A percentile compares a stretch with the other conserved stretches of the same genome.
These are phyloP conservation scores for Tetragonula carbonaria DNA, from an alignment of 2,888 invertebrate species.

Conservation along the genomic window DNA sequence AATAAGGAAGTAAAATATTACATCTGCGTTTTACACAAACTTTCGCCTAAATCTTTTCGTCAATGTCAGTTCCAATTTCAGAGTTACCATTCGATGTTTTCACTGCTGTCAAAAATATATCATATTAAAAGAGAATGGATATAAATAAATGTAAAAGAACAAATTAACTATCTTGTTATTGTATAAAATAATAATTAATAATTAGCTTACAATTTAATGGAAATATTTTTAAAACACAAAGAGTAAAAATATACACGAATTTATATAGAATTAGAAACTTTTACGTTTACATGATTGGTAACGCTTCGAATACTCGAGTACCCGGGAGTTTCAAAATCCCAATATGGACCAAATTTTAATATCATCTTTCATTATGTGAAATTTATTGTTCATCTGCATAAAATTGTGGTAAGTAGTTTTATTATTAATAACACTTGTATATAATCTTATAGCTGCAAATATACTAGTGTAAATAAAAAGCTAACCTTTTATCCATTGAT, in stretches of 20 bases:
- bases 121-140: background rate
- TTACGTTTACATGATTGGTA: conserved; percentile 2
- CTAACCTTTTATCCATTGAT: conserved; percentile 13
- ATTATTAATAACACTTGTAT: background rate
- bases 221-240: background rate
- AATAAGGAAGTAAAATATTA: too few relatives aligned
- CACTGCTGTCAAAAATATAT: background rate
- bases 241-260: too few relatives aligned
- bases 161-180: background rate
- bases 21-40: too few relatives aligned
- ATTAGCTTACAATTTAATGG: too few relatives aligned
- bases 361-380: background rate
- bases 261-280: background rate
- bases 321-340: conserved; percentile 41
- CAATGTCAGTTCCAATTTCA: background rate
- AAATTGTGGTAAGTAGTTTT: background rate
- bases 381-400: background rate
- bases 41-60: background rate
- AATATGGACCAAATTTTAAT: conserved; percentile 18
- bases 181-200: background rate
- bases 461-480: background rate
- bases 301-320: background rate
- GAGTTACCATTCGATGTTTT: background rate
- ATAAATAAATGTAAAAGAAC: background rate
- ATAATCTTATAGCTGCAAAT: background rate